Percentiles rank a stretch among this genome's conserved stretches.
phyloP scores from a whole-genome alignment of 2,797 vertebrate genomes.

The Labeo calbasu region DNA sequence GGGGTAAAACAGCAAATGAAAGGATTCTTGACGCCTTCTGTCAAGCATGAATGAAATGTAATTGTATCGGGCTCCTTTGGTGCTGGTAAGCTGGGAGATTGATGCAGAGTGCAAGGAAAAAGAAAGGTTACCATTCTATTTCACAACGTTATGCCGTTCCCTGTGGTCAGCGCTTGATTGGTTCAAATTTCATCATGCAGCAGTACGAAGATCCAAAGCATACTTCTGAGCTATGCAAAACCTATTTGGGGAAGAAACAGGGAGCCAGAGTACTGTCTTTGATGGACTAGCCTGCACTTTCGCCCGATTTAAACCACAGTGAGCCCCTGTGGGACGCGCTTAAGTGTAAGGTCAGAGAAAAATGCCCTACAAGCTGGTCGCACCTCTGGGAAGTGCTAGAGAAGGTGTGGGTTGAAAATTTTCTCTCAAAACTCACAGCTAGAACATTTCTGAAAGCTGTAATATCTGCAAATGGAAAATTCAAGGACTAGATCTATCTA shows the following conservation, averaged over 20 bases:
- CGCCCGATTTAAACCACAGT: not conserved
- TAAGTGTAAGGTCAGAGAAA: conserved; percentile 30
- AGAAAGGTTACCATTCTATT: not conserved
- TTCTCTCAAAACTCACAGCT: not conserved
- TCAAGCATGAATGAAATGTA: conserved; percentile 9
- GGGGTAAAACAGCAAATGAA: conserved; percentile 4
- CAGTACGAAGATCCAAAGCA: not conserved
- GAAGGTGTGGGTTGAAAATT: not conserved
- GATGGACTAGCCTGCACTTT: conserved; percentile 5
- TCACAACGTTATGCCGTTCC: not conserved
- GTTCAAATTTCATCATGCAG: conserved; percentile 24
- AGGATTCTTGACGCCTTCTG: conserved; percentile 18
- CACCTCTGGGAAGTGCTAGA: conserved; percentile 26
- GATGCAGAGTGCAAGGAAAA: conserved; percentile 4
- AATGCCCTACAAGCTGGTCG: not conserved
- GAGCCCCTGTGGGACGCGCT: conserved; percentile 16
- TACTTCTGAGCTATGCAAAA: conserved; percentile 20
- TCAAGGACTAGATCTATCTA: not conserved
- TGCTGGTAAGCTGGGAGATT: conserved; percentile 7
- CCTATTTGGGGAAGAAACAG: conserved; percentile 2
- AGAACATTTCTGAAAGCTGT: conserved; percentile 1
- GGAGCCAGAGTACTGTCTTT: not conserved
- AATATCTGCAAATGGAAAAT: not conserved
- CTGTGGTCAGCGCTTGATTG: conserved; percentile 26
- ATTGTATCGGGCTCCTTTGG: not conserved